Base-by-base conservation (phyloP, 2,113 vertebrate species). In the Anarhynchus alexandrinus region DNA sequence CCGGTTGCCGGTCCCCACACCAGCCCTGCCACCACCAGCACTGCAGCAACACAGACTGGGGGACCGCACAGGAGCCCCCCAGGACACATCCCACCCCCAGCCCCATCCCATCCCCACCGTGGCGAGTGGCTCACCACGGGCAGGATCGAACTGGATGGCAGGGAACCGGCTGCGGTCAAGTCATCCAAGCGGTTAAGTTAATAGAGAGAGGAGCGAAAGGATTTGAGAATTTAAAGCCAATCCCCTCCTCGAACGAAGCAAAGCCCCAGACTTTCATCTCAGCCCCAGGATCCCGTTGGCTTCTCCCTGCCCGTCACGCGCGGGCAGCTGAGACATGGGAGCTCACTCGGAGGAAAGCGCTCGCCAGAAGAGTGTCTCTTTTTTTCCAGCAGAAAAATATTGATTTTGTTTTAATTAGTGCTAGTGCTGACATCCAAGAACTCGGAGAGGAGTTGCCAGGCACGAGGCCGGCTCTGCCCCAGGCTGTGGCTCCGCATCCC, bases 171-270 rank as follows among this genome's bases (percentile, higher is more conserved):
- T 62, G 72, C 1, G 1, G 62, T 4, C 5, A 7, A 69, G 36
- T 11, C 29, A 95, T 73, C 73, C n/a, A 20, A 93, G 69, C 1
- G 5, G 66, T 54, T 51, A 57, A 20, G 11, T 88, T 52, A n/a
- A 61, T 1, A 49, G 51, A 77, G 30, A 86, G 59, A 79, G 2
- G 10, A 82, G 49, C 34, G 62, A 13, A 81, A 49, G 3, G 4
- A 72, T 36, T 40, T 6, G 16, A 69, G 76, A 34, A 34, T 18
- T 27, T 38, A 54, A 81, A 73, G 6, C 59, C 47, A 69, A 29
- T 65, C 71, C 65, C 61, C 32, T 92, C 57, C 52, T 26, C 0
- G 0, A 36, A 42, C 0, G 3, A 51, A 84, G 26, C 3, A 3
- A 59, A 95, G 84, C 52, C 89, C 82, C 69, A 80, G 58, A 58